phyloP scores from a whole-genome alignment of 2,888 invertebrate genomes.

The Temnothorax unifasciatus region DNA sequence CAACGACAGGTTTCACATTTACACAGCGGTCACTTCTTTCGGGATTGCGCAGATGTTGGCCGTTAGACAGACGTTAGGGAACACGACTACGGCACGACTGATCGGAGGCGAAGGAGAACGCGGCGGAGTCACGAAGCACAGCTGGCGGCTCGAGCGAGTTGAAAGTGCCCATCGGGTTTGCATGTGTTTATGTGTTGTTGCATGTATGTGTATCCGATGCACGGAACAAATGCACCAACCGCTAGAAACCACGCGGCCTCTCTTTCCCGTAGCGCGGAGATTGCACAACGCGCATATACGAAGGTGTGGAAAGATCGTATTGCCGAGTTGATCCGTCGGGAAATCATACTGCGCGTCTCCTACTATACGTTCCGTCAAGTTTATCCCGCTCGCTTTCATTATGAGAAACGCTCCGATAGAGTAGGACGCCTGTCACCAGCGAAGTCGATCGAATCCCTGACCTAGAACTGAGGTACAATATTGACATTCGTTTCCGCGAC shows the following conservation, averaged over 20 bases:
- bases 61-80: neutral
- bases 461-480: constrained; percentile 8
- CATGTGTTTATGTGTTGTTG: neutral
- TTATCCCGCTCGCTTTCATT: neutral
- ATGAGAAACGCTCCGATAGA: neutral
- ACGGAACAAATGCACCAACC: neutral
- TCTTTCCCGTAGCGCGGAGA: neutral
- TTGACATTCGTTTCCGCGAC: neutral
- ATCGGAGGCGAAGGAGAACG: constrained; percentile 10
- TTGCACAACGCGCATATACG: neutral
- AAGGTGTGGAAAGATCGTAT: neutral
- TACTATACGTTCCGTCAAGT: neutral
- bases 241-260: neutral
- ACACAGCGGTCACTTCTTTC: constrained; percentile 16
- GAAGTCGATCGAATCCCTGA: neutral
- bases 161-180: constrained; percentile 1
- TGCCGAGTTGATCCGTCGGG: neutral
- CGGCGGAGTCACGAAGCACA: neutral
- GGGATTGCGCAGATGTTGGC: neutral
- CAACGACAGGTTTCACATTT: neutral
- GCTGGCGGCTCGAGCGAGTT: constrained; percentile 7
- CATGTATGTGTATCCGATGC: neutral
- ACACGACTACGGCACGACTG: constrained; percentile 20
- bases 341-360: neutral
- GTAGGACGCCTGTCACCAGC: neutral